Evolutionary conservation across 2,797 vertebrate genomes (phyloP).

Genomic region (Chanos chanos): DNA sequence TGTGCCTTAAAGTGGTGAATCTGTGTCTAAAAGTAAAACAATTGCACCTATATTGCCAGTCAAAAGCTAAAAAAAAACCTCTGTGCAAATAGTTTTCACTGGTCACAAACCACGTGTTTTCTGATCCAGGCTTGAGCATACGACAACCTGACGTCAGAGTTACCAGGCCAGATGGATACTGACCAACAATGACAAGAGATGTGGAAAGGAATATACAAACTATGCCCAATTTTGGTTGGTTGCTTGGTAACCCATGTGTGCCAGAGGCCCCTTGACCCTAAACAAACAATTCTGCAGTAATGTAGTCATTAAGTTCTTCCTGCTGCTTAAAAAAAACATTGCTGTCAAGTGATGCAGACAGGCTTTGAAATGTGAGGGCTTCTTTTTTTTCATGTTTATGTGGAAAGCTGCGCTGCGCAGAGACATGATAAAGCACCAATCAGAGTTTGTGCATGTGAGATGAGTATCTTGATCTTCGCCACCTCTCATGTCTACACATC

Average conservation of each 20-base stretch:
- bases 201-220: too few species aligned
- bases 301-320: slow-evolving; percentile 21
- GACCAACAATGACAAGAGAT: not conserved
- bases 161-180: not conserved
- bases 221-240: not conserved
- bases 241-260: slow-evolving; percentile 19
- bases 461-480: slow-evolving; percentile 16
- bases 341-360: not conserved
- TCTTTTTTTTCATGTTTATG: too few species aligned
- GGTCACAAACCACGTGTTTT: too few species aligned
- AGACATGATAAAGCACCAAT: not conserved
- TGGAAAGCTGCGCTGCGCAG: not conserved
- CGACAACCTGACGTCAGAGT: slow-evolving; percentile 12
- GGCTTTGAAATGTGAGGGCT: not conserved
- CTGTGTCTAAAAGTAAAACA: too few species aligned
- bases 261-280: slow-evolving; percentile 12
- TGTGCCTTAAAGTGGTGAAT: too few species aligned
- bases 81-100: too few species aligned
- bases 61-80: too few species aligned
- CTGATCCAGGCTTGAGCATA: slow-evolving; percentile 3
- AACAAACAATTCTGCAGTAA: slow-evolving; percentile 27
- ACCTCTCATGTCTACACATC: slow-evolving; percentile 11
- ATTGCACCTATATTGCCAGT: too few species aligned
- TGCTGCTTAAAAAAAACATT: slow-evolving; percentile 27
- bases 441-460: not conserved